These are phyloP conservation scores for Oncorhynchus gorbuscha DNA, from an alignment of 2,113 vertebrate species.

Conservation along the genomic window DNA sequence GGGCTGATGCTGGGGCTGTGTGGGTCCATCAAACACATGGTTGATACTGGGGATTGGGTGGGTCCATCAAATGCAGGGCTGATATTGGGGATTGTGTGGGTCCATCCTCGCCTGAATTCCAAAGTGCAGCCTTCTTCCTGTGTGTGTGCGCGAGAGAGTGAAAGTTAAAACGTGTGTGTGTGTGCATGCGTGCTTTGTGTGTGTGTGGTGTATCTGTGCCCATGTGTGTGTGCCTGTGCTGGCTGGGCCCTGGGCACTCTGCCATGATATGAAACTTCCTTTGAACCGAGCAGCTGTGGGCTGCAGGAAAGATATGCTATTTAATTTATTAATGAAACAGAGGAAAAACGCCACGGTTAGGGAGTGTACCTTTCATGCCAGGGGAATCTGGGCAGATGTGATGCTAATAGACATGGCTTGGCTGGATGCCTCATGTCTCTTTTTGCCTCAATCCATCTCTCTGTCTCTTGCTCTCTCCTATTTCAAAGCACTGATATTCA, in stretches of 20 bases:
- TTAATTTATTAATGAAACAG: conserved; percentile 72
- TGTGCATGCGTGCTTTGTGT: background rate
- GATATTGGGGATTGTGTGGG: conserved; percentile 59
- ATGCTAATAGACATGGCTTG: conserved; percentile 54
- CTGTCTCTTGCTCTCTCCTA: background rate
- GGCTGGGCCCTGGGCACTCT: conserved; percentile 32
- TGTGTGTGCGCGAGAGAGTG: conserved; percentile 50
- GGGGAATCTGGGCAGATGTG: conserved; percentile 45
- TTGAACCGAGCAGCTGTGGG: conserved; percentile 70
- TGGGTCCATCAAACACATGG: conserved; percentile 31
- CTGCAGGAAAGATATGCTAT: conserved; percentile 71
- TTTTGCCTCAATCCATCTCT: conserved; percentile 1
- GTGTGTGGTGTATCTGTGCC: conserved; percentile 4
- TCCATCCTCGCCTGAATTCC: conserved; percentile 71
- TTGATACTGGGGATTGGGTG: conserved; percentile 46
- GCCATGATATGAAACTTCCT: conserved; percentile 69
- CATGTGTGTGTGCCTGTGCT: background rate
- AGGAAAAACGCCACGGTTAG: conserved; percentile 53
- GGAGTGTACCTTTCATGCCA: conserved; percentile 55
- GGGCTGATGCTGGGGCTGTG: conserved; percentile 52
- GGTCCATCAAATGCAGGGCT: conserved; percentile 5
- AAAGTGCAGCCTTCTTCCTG: conserved; percentile 73
- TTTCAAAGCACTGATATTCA: background rate
- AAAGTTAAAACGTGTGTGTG: conserved; percentile 55
- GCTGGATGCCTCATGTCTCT: conserved; percentile 42